phyloP scores from a whole-genome alignment of 1,140 invertebrate genomes.

The Drosophila rhopaloa region DNA sequence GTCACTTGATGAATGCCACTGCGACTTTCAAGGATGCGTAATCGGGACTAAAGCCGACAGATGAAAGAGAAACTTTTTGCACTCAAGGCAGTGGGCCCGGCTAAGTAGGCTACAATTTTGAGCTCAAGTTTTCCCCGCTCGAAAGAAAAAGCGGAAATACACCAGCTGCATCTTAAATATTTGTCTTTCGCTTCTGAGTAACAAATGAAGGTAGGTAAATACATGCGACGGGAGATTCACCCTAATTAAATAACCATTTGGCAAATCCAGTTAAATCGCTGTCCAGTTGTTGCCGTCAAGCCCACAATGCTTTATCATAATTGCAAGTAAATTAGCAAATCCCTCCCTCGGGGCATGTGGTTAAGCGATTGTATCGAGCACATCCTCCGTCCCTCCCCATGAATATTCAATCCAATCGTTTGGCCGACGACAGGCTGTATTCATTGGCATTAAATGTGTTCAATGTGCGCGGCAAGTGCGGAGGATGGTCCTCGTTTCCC shows the following conservation, averaged over 20 bases:
- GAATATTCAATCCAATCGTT: slow-evolving; percentile 63
- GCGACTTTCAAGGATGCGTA: slow-evolving; percentile 37
- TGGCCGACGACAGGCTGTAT: slow-evolving; percentile 41
- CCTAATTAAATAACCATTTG: slow-evolving; percentile 52
- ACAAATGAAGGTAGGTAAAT: slow-evolving; percentile 23
- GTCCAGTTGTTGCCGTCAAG: slow-evolving; percentile 26
- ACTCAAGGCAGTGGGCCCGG: slow-evolving; percentile 35
- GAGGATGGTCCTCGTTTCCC: background rate
- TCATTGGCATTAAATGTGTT: slow-evolving; percentile 40
- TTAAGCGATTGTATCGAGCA: slow-evolving; percentile 13
- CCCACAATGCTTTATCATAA: slow-evolving; percentile 22
- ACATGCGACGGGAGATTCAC: slow-evolving; percentile 12
- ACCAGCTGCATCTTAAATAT: slow-evolving; percentile 4
- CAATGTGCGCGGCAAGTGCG: slow-evolving; percentile 5
- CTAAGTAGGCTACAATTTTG: slow-evolving; percentile 48
- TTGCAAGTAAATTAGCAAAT: slow-evolving; percentile 65
- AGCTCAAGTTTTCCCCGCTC: slow-evolving; percentile 17
- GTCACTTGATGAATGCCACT: slow-evolving; percentile 46
- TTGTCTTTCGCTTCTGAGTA: background rate
- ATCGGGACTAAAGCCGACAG: slow-evolving; percentile 31
- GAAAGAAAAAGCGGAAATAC: slow-evolving; percentile 31
- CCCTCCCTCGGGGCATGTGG: slow-evolving; percentile 17
- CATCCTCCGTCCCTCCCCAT: slow-evolving; percentile 17
- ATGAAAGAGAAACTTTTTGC: slow-evolving; percentile 41
- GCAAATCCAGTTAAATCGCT: slow-evolving; percentile 31